Conservation (phyloP, 2,113 vertebrate species). For the Falco punctatus region DNA sequence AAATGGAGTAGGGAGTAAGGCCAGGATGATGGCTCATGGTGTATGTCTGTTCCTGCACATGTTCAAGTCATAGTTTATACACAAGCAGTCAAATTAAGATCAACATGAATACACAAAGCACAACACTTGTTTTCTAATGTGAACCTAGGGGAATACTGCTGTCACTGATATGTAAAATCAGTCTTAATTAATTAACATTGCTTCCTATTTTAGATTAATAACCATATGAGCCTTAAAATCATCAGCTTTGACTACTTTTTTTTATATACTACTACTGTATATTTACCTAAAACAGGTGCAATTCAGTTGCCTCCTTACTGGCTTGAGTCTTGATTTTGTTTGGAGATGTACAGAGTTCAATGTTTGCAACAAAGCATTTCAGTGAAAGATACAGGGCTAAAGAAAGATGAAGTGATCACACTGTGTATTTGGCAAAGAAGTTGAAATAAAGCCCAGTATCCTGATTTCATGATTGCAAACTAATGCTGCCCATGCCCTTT, state of each 20-base stretch:
- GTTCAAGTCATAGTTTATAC: background rate
- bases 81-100: background rate
- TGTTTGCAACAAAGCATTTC: background rate
- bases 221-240: background rate
- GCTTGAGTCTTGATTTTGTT: background rate
- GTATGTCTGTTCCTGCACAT: background rate
- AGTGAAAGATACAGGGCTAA: background rate
- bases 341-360: background rate
- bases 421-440: background rate
- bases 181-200: background rate
- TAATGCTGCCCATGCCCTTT: background rate
- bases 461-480: background rate
- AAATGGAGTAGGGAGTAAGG: background rate
- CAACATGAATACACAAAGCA: background rate
- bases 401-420: background rate
- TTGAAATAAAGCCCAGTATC: background rate
- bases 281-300: background rate
- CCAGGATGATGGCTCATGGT: background rate
- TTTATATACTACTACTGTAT: no score
- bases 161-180: background rate
- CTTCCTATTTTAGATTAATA: background rate
- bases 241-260: background rate
- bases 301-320: background rate
- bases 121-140: background rate
- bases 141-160: background rate